Conservation (phyloP, 2,888 invertebrate species). For the Acleris holmiana region DNA sequence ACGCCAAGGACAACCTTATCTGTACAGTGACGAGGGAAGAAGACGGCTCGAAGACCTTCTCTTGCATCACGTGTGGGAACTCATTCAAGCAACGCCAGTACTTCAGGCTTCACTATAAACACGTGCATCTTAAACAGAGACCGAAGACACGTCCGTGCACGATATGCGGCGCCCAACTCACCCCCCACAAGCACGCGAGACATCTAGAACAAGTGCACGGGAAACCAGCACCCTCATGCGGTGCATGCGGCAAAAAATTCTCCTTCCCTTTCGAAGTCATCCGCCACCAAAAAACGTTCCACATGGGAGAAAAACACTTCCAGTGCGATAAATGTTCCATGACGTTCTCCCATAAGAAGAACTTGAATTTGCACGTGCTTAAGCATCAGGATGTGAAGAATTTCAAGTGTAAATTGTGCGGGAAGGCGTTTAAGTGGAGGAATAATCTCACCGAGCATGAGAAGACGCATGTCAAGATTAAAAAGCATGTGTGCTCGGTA, state of each 20-base stretch:
- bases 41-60: conserved; percentile 43
- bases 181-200: conserved; percentile 33
- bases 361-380: conserved; percentile 45
- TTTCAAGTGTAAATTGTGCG: conserved; percentile 56
- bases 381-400: conserved; percentile 50
- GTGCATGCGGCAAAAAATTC: conserved; percentile 33
- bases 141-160: conserved; percentile 27
- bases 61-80: conserved; percentile 46
- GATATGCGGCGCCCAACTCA: conserved; percentile 21
- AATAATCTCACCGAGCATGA: conserved; percentile 50
- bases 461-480: conserved; percentile 55
- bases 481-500: conserved; percentile 50
- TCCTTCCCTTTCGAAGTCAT: conserved; percentile 44
- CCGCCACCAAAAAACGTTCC: conserved; percentile 53
- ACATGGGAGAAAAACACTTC: conserved; percentile 57
- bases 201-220: conserved; percentile 32
- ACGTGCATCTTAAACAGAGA: conserved; percentile 21
- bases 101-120: conserved; percentile 43
- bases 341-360: conserved; percentile 43
- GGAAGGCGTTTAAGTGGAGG: conserved; percentile 56
- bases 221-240: conserved; percentile 30
- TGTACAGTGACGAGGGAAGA: conserved; percentile 35
- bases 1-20: conserved; percentile 33
- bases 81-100: conserved; percentile 42
- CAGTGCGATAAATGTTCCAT: conserved; percentile 48